These are phyloP conservation scores for Nylanderia fulva DNA, from an alignment of 1,140 invertebrate species.

Conservation along the genomic window DNA sequence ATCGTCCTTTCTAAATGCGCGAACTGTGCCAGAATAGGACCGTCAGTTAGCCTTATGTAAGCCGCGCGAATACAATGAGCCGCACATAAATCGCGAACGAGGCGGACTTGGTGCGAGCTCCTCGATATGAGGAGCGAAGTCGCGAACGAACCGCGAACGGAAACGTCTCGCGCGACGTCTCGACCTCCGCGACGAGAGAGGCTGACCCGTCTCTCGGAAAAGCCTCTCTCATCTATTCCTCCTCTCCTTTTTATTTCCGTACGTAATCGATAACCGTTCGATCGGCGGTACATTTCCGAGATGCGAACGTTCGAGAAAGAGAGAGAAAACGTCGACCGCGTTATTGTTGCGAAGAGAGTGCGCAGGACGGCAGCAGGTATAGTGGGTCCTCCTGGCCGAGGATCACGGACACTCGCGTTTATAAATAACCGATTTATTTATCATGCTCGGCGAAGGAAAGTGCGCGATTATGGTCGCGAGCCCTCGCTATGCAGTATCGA, in stretches of 20 bases:
- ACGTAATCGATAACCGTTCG: constrained; percentile 72
- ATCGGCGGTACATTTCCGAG: constrained; percentile 70
- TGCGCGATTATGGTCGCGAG: constrained; percentile 30
- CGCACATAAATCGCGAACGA: constrained; percentile 1
- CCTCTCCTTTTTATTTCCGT: constrained; percentile 69
- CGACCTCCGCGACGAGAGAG: background rate
- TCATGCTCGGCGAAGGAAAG: constrained; percentile 27
- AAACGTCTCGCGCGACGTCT: constrained; percentile 9
- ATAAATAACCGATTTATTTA: constrained; percentile 71
- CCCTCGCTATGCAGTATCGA: constrained; percentile 33
- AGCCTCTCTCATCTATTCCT: constrained; percentile 29
- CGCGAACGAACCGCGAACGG: background rate
- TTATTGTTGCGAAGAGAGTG: background rate
- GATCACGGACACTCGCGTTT: constrained; percentile 47
- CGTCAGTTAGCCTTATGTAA: constrained; percentile 39
- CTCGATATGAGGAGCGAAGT: background rate
- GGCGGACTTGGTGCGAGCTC: background rate
- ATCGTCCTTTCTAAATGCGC: background rate
- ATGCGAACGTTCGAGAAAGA: constrained; percentile 1
- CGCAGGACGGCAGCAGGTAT: constrained; percentile 20
- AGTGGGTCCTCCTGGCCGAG: constrained; percentile 38
- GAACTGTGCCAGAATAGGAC: constrained; percentile 24
- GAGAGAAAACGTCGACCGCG: background rate
- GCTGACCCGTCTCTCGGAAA: constrained; percentile 1
- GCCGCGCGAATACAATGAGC: constrained; percentile 40